A percentile compares a stretch with the other conserved stretches of the same genome.
Evolutionary conservation across 1,140 invertebrate genomes (phyloP).

Genomic region (Trichonephila clavata): DNA sequence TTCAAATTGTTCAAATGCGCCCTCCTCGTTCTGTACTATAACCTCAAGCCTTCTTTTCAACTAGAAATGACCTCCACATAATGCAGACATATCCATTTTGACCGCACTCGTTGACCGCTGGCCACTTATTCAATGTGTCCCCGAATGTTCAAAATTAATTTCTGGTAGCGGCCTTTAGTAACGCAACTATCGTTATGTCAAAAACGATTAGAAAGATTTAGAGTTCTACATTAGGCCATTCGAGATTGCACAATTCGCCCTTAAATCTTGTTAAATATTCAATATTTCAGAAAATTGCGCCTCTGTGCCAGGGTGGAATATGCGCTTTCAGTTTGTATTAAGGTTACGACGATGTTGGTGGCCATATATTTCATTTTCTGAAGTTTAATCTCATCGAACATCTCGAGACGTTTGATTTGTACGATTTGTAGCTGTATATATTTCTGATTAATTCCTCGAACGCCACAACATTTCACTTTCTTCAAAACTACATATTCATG

Average conservation of each 20-base stretch:
- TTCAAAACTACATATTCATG: neutral
- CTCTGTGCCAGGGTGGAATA: neutral
- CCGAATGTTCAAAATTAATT: slow-evolving; percentile 17
- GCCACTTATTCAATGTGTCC: slow-evolving; percentile 5
- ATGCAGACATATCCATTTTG: neutral
- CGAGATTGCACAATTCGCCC: neutral
- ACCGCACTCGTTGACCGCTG: neutral
- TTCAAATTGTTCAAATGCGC: too few relatives aligned
- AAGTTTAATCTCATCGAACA: slow-evolving; percentile 10
- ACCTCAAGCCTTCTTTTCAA: neutral
- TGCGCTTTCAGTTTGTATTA: slow-evolving; percentile 3
- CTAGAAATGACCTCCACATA: neutral
- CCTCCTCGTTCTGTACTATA: neutral
- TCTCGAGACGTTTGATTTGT: neutral
- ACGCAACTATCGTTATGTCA: slow-evolving; percentile 10
- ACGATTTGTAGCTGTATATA: neutral
- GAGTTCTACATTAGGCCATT: neutral
- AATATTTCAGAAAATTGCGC: slow-evolving; percentile 25
- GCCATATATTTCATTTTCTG: neutral
- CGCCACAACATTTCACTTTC: neutral
- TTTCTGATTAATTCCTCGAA: too few relatives aligned
- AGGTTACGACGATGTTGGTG: neutral
- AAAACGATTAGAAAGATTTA: slow-evolving; percentile 43
- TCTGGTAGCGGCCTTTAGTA: slow-evolving; percentile 8
- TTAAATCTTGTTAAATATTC: slow-evolving; percentile 46